A percentile compares a stretch with the other conserved stretches of the same genome.
Evolutionary conservation across 2,888 invertebrate species (phyloP).

Genomic region (Netelia fuscicornis): DNA sequence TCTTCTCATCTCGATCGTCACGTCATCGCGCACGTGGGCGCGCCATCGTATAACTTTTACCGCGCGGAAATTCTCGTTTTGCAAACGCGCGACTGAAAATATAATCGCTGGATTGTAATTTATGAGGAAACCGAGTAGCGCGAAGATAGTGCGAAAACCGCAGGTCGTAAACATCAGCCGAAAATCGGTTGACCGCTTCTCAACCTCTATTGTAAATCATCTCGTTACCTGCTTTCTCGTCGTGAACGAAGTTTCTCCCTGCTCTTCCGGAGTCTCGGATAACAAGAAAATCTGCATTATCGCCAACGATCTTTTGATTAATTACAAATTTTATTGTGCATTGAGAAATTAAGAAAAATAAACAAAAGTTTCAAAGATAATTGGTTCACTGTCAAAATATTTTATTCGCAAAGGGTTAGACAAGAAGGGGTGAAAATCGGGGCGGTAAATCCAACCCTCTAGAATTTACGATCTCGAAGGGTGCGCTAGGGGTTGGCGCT

Average conservation of each 20-base stretch:
- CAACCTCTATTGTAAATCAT: slow-evolving; percentile 56
- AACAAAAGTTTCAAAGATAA: too few relatives aligned
- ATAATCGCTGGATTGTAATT: slow-evolving; percentile 66
- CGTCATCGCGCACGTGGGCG: background rate
- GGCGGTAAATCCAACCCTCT: too few relatives aligned
- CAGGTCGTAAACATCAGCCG: slow-evolving; percentile 75
- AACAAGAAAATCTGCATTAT: background rate
- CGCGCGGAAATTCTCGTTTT: slow-evolving; percentile 31
- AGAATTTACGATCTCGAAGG: slow-evolving; percentile 5
- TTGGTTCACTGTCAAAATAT: too few relatives aligned
- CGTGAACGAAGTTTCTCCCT: background rate
- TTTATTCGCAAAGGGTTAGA: too few relatives aligned
- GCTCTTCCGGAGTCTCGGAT: background rate
- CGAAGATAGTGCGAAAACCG: slow-evolving; percentile 75
- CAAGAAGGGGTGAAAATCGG: too few relatives aligned
- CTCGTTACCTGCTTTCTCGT: slow-evolving; percentile 41
- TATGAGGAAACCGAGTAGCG: slow-evolving; percentile 67
- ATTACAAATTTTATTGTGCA: background rate
- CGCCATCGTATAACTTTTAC: background rate
- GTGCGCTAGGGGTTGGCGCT: too few relatives aligned
- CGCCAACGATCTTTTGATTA: background rate
- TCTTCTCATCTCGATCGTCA: slow-evolving; percentile 26
- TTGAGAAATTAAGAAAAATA: background rate
- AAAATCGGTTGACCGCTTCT: slow-evolving; percentile 63
- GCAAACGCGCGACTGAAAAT: slow-evolving; percentile 1